Evolutionary conservation across 1,140 invertebrate species (phyloP).

Genomic region (Lasaia peninsularis): DNA sequence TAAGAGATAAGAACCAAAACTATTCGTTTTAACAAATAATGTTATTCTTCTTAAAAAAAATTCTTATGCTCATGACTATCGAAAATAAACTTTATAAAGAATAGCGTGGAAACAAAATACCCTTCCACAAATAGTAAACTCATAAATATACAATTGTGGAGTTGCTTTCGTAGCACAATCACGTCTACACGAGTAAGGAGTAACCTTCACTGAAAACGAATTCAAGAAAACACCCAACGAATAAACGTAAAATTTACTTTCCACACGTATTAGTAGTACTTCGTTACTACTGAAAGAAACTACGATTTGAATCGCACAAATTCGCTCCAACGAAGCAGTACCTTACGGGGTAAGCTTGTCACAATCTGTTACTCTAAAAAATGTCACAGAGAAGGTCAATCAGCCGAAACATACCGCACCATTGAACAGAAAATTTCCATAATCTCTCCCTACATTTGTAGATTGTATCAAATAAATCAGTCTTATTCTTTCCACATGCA

Average conservation of each 20-base stretch:
- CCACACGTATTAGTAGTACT: slow-evolving; percentile 65
- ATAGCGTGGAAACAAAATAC: slow-evolving; percentile 36
- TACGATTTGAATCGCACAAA: slow-evolving; percentile 64
- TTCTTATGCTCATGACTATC: not conserved
- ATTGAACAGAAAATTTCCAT: slow-evolving; percentile 27
- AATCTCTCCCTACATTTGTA: slow-evolving; percentile 19
- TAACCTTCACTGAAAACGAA: slow-evolving; percentile 43
- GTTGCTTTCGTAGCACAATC: slow-evolving; percentile 60
- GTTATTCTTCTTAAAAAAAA: not conserved
- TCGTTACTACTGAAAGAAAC: slow-evolving; percentile 64
- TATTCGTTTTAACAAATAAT: no score
- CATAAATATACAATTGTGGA: slow-evolving; percentile 74
- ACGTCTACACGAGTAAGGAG: slow-evolving; percentile 51
- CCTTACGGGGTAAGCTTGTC: slow-evolving; percentile 45
- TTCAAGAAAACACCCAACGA: slow-evolving; percentile 50
- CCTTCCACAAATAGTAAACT: slow-evolving; percentile 58
- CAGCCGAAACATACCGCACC: slow-evolving; percentile 27
- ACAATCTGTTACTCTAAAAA: slow-evolving; percentile 26
- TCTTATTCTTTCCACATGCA: slow-evolving; percentile 43
- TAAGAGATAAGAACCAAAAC: no score
- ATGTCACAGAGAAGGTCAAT: slow-evolving; percentile 19
- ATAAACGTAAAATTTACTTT: slow-evolving; percentile 53
- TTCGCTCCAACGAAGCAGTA: slow-evolving; percentile 63
- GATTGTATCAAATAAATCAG: slow-evolving; percentile 23
- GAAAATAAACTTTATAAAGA: slow-evolving; percentile 20